Percentiles rank a stretch among this genome's conserved stretches.
Conservation (phyloP, 2,888 invertebrate genomes). For the Dasypogon diadema region DNA sequence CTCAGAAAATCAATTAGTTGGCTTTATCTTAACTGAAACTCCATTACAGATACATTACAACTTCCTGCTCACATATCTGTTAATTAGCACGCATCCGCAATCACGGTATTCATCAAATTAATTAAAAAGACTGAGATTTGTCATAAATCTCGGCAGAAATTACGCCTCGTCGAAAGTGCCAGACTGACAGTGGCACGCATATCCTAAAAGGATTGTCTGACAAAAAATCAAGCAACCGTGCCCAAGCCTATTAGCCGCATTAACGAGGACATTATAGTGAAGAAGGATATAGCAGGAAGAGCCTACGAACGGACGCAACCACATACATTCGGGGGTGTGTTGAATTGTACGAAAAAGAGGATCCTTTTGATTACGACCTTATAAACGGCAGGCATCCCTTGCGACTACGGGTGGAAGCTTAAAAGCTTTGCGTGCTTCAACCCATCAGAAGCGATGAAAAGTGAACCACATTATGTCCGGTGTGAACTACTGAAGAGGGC, state of each 20-base stretch:
- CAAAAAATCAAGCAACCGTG: slow-evolving; percentile 44
- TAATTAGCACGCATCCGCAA: slow-evolving; percentile 56
- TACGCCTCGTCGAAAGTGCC: slow-evolving; percentile 41
- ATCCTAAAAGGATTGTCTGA: slow-evolving; percentile 45
- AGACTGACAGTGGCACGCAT: slow-evolving; percentile 38
- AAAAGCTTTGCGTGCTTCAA: slow-evolving; percentile 38
- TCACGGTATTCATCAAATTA: slow-evolving; percentile 55
- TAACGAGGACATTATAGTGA: slow-evolving; percentile 45
- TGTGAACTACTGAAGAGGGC: slow-evolving; percentile 25
- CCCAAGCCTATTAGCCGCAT: slow-evolving; percentile 48
- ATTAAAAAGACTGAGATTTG: slow-evolving; percentile 53
- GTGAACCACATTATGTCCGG: slow-evolving; percentile 43
- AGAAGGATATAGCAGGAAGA: background rate
- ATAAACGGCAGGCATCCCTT: slow-evolving; percentile 37
- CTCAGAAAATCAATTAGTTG: background rate
- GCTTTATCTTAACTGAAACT: slow-evolving; percentile 24
- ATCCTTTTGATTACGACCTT: slow-evolving; percentile 44
- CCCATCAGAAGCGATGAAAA: slow-evolving; percentile 48
- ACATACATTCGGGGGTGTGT: slow-evolving; percentile 9
- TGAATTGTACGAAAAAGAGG: slow-evolving; percentile 11
- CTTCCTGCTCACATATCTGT: slow-evolving; percentile 52
- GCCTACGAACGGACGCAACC: background rate
- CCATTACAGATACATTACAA: slow-evolving; percentile 42
- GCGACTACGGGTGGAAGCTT: background rate
- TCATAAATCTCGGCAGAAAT: slow-evolving; percentile 47